Evolutionary conservation across 2,888 invertebrate species (phyloP), one percentile per base, ranked within the genome.

Genomic region (Hesperia comma): DNA sequence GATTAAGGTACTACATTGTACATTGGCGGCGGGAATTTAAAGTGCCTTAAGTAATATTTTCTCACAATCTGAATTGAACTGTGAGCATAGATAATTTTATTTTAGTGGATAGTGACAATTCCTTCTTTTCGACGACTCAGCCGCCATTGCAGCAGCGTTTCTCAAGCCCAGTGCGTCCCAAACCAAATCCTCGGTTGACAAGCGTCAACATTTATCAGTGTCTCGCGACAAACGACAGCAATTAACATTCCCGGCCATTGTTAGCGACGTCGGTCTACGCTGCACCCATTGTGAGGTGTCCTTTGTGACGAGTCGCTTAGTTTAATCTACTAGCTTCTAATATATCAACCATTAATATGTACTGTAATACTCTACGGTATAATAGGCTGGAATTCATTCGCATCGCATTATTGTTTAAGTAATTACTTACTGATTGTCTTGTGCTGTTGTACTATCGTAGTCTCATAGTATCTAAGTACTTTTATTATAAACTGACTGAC

Each of bases 141-240:
- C 26, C 26, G 5, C 26, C 26, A 26, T 4, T 4, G 3, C 26
- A 26, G 76, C 73, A 0, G 51, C 78, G 74, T 73, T 63, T 64
- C 2, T 2, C 0, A 0, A 12, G 46, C 56, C 69, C 55, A 84
- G 87, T 87, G 85, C 79, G 83, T 79, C 67, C 41, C 62, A 70
- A 57, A 67, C 74, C 71, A 83, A 87, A 88, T 86, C 85, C 82
- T 79, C 74, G 77, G 80, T 83, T 85, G 88, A 84, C 88, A 83
- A 86, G 83, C 87, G 82, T 87, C 89, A 88, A 85, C 91, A 91
- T 92, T 90, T 86, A 85, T 92, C 91, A 91, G 87, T 85, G 90
- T 90, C 91, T 81, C 79, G 80, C 84, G 78, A 86, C 87, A 89
- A 92, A 90, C 85, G 90, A 86, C 84, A 81, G 85, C 90, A 89